Evolutionary conservation across 1,140 invertebrate genomes (phyloP), one percentile per base, ranked within the genome.

Genomic region (Drosophila auraria): DNA sequence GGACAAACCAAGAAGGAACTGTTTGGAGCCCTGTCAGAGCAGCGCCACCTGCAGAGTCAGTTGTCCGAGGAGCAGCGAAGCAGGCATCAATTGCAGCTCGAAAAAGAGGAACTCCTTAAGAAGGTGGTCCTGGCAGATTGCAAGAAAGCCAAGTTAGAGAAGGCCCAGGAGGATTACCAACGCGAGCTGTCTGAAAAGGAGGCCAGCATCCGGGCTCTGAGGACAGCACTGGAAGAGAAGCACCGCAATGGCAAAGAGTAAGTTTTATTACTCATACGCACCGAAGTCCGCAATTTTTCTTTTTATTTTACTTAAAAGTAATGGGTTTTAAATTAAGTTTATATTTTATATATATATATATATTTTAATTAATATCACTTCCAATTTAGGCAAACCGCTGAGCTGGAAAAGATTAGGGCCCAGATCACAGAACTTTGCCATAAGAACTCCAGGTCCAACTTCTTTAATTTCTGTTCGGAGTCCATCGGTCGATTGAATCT

Each of bases 1-100:
- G 14, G 1, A 5, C 51, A 79, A 47, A 80, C 53, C 8, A 84
- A 87, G 36, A 68, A 36, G 3, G 56, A 83, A 7, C 66, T 92
- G 0, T 59, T 78, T 8, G 49, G 50, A 6, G 68, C 87, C 7
- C 42, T 87, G 2, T 7, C 78, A 20, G 73, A 82, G 14, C 75
- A 87, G 30, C 69, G 71, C 7, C 50, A 45, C 2, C 45, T 84
- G 20, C 64, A 77, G 7, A 27, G 25, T 3, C 40, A 77, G 3
- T 63, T 92, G 30, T 47, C 47, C 11, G 60, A 63, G 1, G 76
- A 87, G 17, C 63, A 90, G 40, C 57, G 70, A 0, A 25, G n/a
- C 5, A 38, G 53, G 0, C 64, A 73, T 2, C 14, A 54, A 6
- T 27, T 92, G 8, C 30, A 27, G 23, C 3, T 5, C 7, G 72